Percentiles rank a stretch among this genome's conserved stretches.
Evolutionary conservation across 2,888 invertebrate genomes (phyloP).

Genomic region (Andrena trimmerana): DNA sequence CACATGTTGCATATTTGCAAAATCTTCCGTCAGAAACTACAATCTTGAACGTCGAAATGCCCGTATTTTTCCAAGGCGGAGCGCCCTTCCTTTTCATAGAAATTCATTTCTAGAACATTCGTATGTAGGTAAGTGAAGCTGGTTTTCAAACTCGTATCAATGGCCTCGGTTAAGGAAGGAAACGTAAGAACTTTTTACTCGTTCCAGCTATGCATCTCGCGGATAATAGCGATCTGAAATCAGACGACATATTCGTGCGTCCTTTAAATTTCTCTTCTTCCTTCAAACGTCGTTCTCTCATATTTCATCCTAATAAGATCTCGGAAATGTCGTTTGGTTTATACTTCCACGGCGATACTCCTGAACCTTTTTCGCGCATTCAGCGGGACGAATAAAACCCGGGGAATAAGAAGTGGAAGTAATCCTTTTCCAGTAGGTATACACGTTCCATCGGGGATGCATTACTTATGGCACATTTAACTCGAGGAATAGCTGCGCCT

Average conservation of each 20-base stretch:
- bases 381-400: constrained; percentile 46
- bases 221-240: constrained; percentile 13
- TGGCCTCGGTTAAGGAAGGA: constrained; percentile 29
- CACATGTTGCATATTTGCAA: constrained; percentile 4
- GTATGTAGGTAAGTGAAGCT: not conserved
- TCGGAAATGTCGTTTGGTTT: too few relatives aligned
- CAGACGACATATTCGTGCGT: constrained; percentile 23
- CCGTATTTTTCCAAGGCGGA: not conserved
- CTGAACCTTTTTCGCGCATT: constrained; percentile 1
- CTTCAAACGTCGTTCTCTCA: not conserved
- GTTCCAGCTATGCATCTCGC: constrained; percentile 17
- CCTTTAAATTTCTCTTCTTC: too few relatives aligned
- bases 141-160: constrained; percentile 26
- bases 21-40: not conserved
- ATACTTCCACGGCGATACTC: not conserved
- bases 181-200: constrained; percentile 33
- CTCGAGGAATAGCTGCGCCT: constrained; percentile 42
- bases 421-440: constrained; percentile 54
- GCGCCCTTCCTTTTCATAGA: constrained; percentile 1
- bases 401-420: constrained; percentile 48
- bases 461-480: constrained; percentile 74
- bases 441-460: constrained; percentile 66
- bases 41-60: not conserved
- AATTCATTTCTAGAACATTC: not conserved
- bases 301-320: not conserved